Base-by-base conservation (phyloP, 2,113 vertebrate species). In the Montifringilla adamsi region DNA sequence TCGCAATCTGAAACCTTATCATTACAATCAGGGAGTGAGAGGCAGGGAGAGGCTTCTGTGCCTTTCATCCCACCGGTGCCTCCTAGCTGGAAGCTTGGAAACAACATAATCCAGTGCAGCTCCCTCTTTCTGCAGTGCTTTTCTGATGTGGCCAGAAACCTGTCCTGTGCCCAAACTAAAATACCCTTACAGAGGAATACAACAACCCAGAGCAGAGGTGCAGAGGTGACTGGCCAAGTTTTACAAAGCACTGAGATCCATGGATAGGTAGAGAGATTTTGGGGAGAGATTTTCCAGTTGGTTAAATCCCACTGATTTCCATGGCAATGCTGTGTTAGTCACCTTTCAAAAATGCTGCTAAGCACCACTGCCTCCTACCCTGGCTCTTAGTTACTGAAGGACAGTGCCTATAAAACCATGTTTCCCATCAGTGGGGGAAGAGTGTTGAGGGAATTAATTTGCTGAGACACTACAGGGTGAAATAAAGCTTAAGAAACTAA, bases 31-130 rank as follows among this genome's bases (percentile, higher is more conserved):
- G 30, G 15, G 44, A 91, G 24, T n/a, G 56, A 84, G 28, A 0
- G 2, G 53, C 81, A 58, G 49, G 74, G 39, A 84, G 62, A 64
- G 41, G 50, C 39, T 66, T 59, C 62, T 6, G 11, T 11, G 68
- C 55, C 74, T 77, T 91, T 89, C 50, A 91, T 79, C 58, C 58
- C 0, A 0, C 30, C 0, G 0, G 15, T 39, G 59, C 22, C 55
- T 90, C 74, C 1, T 0, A 52, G 87, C 18, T 62, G 30, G 28
- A 67, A 82, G 28, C 37, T 24, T 79, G 67, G 59, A 80, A 95
- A 58, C 37, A 76, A 64, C 46, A 84, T 5, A 26, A n/a, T 26
- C 30, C 70, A 89, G 53, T 4, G 52, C 58, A 87, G 39, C 53
- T 91, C 39, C 33, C n/a, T 76, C 63, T 56, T 17, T n/a, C 33